Conservation (phyloP, 2,888 invertebrate genomes). For the Apamea anceps region DNA sequence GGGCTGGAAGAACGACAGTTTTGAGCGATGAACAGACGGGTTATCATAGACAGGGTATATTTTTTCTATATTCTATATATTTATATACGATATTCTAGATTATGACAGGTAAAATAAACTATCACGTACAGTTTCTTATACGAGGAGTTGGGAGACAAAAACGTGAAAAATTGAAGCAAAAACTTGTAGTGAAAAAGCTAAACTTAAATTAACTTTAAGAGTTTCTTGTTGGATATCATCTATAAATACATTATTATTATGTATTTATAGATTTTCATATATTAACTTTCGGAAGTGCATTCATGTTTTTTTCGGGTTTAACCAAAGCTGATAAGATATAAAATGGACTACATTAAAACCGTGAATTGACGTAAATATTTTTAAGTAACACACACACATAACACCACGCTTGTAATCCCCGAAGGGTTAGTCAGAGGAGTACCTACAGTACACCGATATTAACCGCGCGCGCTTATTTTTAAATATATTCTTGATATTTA, state of each 20-base stretch:
- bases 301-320: not conserved
- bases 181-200: slow-evolving; percentile 18
- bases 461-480: not conserved
- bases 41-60: slow-evolving; percentile 21
- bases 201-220: not conserved
- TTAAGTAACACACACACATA: no score
- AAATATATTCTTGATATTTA: not conserved
- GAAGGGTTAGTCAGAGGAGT: no score
- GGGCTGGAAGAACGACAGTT: slow-evolving; percentile 13
- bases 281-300: not conserved
- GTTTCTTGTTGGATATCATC: not conserved
- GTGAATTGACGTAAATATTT: not conserved
- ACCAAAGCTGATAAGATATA: not conserved
- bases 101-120: slow-evolving; percentile 2
- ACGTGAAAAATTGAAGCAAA: slow-evolving; percentile 41
- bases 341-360: not conserved
- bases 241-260: not conserved
- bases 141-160: slow-evolving; percentile 19
- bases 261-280: not conserved
- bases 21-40: slow-evolving; percentile 36
- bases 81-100: no score
- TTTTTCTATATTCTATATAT: no score
- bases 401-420: not conserved
- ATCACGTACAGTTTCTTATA: slow-evolving; percentile 15
- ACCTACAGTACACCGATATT: not conserved